These are phyloP conservation scores for Ochropleura leucogaster DNA, from an alignment of 2,888 invertebrate genomes.

Conservation along the genomic window DNA sequence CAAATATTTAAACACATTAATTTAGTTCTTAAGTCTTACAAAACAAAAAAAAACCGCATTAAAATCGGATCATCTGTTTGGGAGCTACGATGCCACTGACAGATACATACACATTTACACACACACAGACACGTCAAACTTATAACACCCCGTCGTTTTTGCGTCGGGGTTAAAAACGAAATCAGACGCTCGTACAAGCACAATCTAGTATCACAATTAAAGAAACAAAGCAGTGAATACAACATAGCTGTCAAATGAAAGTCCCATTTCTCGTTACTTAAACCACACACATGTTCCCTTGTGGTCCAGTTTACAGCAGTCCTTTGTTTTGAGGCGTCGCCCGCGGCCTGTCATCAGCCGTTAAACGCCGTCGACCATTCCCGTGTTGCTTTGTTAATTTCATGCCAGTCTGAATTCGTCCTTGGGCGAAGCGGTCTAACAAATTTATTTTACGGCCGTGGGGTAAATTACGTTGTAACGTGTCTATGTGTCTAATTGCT, in stretches of 20 bases:
- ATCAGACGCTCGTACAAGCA: constrained; percentile 2
- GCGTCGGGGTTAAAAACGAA: no score
- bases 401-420: constrained; percentile 81
- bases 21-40: neutral
- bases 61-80: no score
- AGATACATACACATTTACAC: no score
- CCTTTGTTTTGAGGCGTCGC: constrained; percentile 83
- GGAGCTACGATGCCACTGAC: no score
- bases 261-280: constrained; percentile 57
- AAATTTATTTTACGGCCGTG: constrained; percentile 75
- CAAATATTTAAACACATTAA: neutral
- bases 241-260: constrained; percentile 33
- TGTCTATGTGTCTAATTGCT: constrained; percentile 52
- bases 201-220: neutral
- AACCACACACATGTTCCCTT: constrained; percentile 70
- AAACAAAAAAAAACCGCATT: no score
- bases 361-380: constrained; percentile 78
- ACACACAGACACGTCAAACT: no score
- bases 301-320: constrained; percentile 82
- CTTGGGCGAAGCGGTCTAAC: constrained; percentile 74
- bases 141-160: no score
- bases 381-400: constrained; percentile 84
- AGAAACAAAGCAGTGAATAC: constrained; percentile 12
- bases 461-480: constrained; percentile 67
- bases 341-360: constrained; percentile 85